phyloP scores from a whole-genome alignment of 2,888 invertebrate genomes.

The Drosophila mercatorum region DNA sequence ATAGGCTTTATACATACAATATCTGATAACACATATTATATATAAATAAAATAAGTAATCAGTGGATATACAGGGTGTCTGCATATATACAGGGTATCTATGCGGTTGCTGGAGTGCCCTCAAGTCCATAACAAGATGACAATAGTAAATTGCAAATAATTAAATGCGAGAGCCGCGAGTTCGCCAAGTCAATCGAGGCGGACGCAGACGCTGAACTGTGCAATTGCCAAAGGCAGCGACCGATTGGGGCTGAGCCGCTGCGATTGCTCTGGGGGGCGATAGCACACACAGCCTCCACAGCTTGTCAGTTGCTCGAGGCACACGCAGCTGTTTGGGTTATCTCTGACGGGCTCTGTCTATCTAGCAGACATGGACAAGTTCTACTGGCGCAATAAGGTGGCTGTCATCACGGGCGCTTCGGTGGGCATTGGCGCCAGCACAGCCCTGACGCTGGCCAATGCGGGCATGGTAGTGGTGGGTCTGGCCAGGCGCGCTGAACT shows the following conservation, averaged over 20 bases:
- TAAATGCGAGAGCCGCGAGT: conserved; percentile 44
- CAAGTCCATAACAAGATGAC: conserved; percentile 43
- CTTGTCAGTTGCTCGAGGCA: conserved; percentile 61
- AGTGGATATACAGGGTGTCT: no score
- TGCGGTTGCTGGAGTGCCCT: background rate
- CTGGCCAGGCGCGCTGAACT: conserved; percentile 85
- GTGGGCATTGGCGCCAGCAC: conserved; percentile 85
- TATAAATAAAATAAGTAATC: no score
- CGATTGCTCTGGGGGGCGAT: conserved; percentile 28
- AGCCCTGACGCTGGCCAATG: conserved; percentile 83
- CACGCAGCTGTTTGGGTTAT: conserved; percentile 66
- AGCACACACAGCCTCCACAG: conserved; percentile 16
- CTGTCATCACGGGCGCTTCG: conserved; percentile 85
- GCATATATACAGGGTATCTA: conserved; percentile 4
- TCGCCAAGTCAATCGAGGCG: conserved; percentile 40
- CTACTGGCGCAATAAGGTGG: conserved; percentile 82
- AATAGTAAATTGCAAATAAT: conserved; percentile 67
- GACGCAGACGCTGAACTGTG: conserved; percentile 26
- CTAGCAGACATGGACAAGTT: conserved; percentile 52
- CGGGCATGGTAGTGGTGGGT: conserved; percentile 86
- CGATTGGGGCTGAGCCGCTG: background rate
- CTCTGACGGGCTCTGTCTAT: conserved; percentile 2
- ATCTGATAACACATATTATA: no score
- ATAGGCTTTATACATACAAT: no score
- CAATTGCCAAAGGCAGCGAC: conserved; percentile 38